Evolutionary conservation across 2,888 invertebrate genomes (phyloP).

Genomic region (Troides oblongomaculatus): DNA sequence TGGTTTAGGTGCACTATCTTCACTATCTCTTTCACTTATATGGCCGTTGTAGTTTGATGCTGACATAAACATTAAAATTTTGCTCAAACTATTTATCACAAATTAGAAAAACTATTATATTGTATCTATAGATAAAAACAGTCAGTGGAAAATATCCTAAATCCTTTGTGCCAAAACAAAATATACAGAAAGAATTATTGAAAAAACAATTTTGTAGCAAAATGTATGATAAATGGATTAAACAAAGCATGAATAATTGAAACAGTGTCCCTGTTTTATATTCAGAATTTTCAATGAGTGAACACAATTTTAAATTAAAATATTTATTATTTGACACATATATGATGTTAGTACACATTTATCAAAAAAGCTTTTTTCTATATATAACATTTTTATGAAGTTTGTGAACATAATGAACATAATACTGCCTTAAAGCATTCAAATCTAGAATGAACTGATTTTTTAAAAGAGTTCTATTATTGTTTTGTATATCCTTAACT

Average conservation of each 20-base stretch:
- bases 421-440: too few species aligned
- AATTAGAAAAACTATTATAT: neutral
- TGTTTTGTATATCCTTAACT: too few species aligned
- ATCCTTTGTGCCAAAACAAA: neutral
- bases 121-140: too few species aligned
- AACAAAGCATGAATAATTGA: constrained; percentile 17
- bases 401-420: too few species aligned
- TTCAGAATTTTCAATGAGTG: constrained; percentile 13
- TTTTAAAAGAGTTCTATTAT: too few species aligned
- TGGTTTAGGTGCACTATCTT: constrained; percentile 52
- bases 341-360: neutral
- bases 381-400: too few species aligned
- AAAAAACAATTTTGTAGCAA: neutral
- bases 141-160: too few species aligned
- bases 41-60: constrained; percentile 62
- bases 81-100: constrained; percentile 11
- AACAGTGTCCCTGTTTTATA: neutral
- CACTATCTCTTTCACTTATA: constrained; percentile 61
- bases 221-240: constrained; percentile 15
- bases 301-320: constrained; percentile 2
- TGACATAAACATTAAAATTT: constrained; percentile 41
- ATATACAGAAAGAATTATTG: neutral
- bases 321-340: neutral
- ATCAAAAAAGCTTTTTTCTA: neutral
- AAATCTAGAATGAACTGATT: too few species aligned